Base-by-base conservation (phyloP, 1,140 invertebrate species). In the Lethocerus indicus region DNA sequence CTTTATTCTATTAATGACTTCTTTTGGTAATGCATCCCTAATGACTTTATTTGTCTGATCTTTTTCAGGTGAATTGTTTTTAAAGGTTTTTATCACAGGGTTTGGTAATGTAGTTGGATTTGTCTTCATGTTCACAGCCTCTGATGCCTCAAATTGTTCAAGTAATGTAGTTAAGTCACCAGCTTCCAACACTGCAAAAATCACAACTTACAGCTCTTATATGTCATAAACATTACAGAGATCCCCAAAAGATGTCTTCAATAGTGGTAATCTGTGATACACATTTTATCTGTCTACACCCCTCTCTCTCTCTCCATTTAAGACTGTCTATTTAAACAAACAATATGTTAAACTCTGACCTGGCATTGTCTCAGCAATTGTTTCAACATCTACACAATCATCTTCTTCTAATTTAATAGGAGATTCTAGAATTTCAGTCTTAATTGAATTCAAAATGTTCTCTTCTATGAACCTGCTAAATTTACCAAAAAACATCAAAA, bases 101-200 rank as follows among this genome's bases (percentile, higher is more conserved):
- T n/a, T n/a, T n/a, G n/a, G n/a, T n/a, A n/a, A n/a, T n/a, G n/a
- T n/a, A n/a, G n/a, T n/a, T n/a, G n/a, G n/a, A 21, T 45, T 42
- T 49, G 18, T 47, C 39, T 14, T 18, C 37, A 49, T 21, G 45
- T 55, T 57, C 32, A 56, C 52, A 32, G 52, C 58, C 57, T 68
- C 67, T 1, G 65, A 61, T 24, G 67, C 67, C 59, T 74, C 72
- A 63, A 74, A 74, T 57, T 74, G 68, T 47, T 72, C 71, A 18
- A 74, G 55, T 9, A 74, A 62, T 60, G 69, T 72, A 5, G 61
- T 61, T 5, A 71, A 53, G 59, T 73, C 70, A 16, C 61, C 57
- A 50, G 71, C 71, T 43, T 48, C 45, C 18, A 48, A n/a, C 2
- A 48, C 51, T 52, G 40, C 36, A 44, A 40, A 41, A 47, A 47